These are phyloP conservation scores for Ceratotherium simum DNA, from an alignment of 2,113 vertebrate genomes.

Conservation along the genomic window DNA sequence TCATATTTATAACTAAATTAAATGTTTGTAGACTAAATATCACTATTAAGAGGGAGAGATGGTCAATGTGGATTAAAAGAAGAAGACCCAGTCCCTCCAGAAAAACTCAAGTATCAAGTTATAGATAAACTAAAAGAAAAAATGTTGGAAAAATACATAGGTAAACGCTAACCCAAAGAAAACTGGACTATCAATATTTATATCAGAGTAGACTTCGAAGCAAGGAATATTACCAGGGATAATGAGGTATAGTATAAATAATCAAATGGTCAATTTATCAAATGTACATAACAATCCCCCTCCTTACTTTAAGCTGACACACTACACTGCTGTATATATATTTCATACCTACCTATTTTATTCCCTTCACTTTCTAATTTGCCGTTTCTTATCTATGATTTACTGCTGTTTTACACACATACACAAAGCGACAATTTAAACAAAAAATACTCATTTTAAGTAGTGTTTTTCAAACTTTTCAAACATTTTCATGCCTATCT, in stretches of 20 bases:
- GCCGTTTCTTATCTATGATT: background rate
- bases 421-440: background rate
- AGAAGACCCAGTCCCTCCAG: background rate
- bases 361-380: background rate
- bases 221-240: background rate
- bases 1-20: background rate
- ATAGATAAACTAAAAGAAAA: background rate
- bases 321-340: background rate
- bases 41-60: background rate
- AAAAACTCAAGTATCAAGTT: background rate
- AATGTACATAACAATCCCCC: background rate
- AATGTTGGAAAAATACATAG: background rate
- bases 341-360: background rate
- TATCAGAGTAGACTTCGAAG: background rate
- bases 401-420: background rate
- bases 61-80: background rate
- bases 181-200: background rate
- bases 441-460: background rate
- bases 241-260: background rate
- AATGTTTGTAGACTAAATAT: background rate
- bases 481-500: background rate
- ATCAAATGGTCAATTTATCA: background rate
- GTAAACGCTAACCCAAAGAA: background rate
- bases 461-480: background rate
- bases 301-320: background rate